phyloP scores from a whole-genome alignment of 1,140 invertebrate species.

The Cephus cinctus region DNA sequence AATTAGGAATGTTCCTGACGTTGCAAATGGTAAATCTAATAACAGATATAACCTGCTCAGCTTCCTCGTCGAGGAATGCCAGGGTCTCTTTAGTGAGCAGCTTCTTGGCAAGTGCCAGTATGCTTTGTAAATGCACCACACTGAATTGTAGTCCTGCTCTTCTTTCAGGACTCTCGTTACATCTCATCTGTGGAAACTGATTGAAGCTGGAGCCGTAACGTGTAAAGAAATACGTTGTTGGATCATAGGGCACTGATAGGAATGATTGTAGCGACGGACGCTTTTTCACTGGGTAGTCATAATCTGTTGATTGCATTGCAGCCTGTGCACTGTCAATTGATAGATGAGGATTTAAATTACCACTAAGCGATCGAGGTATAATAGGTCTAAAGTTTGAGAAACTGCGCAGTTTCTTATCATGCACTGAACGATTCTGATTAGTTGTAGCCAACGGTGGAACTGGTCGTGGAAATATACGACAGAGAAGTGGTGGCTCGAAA shows the following conservation, averaged over 20 bases:
- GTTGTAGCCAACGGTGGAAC: slow-evolving; percentile 59
- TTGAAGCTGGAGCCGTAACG: slow-evolving; percentile 93
- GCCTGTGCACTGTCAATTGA: slow-evolving; percentile 32
- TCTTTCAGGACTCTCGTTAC: slow-evolving; percentile 67
- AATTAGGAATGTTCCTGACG: no score
- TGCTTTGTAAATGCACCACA: slow-evolving; percentile 73
- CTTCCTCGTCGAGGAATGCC: slow-evolving; percentile 78
- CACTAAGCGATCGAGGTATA: slow-evolving; percentile 88
- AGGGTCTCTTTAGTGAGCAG: slow-evolving; percentile 85
- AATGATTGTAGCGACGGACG: slow-evolving; percentile 63
- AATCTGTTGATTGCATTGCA: slow-evolving; percentile 39
- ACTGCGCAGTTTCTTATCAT: slow-evolving; percentile 60
- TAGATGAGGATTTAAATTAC: slow-evolving; percentile 67
- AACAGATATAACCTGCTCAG: slow-evolving; percentile 64
- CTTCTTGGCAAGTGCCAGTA: slow-evolving; percentile 80
- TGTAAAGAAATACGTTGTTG: slow-evolving; percentile 83
- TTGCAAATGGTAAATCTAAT: background rate
- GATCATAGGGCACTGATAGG: slow-evolving; percentile 71
- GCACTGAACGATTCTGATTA: slow-evolving; percentile 51
- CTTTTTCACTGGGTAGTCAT: slow-evolving; percentile 42
- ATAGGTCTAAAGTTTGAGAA: slow-evolving; percentile 79
- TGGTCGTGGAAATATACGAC: slow-evolving; percentile 79
- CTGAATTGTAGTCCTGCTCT: slow-evolving; percentile 66
- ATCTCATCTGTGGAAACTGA: slow-evolving; percentile 78
- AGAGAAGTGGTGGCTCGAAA: slow-evolving; percentile 75